Evolutionary conservation across 2,113 vertebrate genomes (phyloP).

Genomic region (Ariopsis seemanni): DNA sequence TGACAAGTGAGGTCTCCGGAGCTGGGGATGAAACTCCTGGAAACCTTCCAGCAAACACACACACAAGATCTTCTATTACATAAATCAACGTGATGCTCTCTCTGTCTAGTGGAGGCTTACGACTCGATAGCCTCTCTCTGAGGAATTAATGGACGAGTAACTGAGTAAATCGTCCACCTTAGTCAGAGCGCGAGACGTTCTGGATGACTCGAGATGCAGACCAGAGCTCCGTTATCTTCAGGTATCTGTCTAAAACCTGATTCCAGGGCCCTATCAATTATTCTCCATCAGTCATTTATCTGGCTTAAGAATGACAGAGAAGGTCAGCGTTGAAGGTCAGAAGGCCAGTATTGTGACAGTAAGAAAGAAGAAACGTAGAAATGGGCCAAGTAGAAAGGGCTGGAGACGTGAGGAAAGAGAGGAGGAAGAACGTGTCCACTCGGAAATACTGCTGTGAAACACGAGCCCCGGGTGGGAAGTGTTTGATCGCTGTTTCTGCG

Average conservation of each 20-base stretch:
- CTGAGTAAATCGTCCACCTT: conserved; percentile 2
- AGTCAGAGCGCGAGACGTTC: not conserved
- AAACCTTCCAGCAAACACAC: conserved; percentile 19
- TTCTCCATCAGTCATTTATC: conserved; percentile 42
- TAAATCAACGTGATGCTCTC: conserved; percentile 35
- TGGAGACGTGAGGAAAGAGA: not conserved
- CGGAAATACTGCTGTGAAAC: conserved; percentile 25
- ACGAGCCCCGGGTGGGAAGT: conserved; percentile 25
- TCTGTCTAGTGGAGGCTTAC: not conserved
- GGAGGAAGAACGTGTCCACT: not conserved
- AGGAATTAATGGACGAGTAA: conserved; percentile 25
- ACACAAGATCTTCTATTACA: conserved; percentile 13
- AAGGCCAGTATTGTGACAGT: conserved; percentile 5
- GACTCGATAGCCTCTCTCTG: conserved; percentile 30
- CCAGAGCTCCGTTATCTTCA: not conserved
- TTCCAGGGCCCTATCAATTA: conserved; percentile 29
- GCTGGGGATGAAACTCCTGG: conserved; percentile 26
- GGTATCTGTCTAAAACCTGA: not conserved
- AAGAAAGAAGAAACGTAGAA: not conserved
- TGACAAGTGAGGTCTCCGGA: conserved; percentile 19
- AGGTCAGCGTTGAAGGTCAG: conserved; percentile 37
- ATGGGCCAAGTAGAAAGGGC: not conserved
- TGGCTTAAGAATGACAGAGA: conserved; percentile 3
- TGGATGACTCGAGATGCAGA: not conserved
- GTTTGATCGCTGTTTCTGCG: conserved; percentile 24